These are phyloP conservation scores for Mormyrus iriodes DNA, from an alignment of 2,113 vertebrate species.

Conservation along the genomic window DNA sequence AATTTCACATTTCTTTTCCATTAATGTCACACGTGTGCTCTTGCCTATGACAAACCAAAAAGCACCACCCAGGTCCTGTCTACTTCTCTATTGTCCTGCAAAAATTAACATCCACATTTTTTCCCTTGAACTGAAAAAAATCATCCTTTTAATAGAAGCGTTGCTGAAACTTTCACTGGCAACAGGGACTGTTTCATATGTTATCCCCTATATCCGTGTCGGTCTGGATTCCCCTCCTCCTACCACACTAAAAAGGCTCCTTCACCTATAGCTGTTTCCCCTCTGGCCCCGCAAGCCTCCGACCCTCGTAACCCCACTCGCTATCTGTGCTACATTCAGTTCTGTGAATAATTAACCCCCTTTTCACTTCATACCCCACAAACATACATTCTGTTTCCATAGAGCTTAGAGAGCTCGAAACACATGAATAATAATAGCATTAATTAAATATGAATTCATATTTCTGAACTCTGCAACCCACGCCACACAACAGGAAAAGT, in stretches of 20 bases:
- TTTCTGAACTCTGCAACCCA: not conserved
- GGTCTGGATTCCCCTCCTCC: not conserved
- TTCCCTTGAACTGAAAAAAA: not conserved
- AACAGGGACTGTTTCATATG: not conserved
- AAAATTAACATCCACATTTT: not conserved
- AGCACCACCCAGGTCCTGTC: not conserved
- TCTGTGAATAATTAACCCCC: not conserved
- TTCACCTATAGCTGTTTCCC: not conserved
- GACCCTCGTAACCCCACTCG: not conserved
- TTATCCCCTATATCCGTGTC: not conserved
- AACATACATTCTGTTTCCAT: not conserved
- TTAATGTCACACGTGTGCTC: not conserved
- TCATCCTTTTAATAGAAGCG: not conserved
- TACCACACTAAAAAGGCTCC: not conserved
- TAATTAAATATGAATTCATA: constrained; percentile 5
- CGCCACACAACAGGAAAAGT: not conserved
- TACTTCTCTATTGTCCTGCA: not conserved
- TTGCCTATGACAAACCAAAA: not conserved
- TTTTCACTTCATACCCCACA: not conserved
- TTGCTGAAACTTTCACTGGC: not conserved
- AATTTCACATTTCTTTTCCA: not conserved
- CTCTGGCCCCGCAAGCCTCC: not conserved
- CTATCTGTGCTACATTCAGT: not conserved
- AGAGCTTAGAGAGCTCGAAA: not conserved
- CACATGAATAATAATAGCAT: not conserved